Evolutionary conservation across 2,797 vertebrate species (phyloP).

Genomic region (Epinephelus coioides): DNA sequence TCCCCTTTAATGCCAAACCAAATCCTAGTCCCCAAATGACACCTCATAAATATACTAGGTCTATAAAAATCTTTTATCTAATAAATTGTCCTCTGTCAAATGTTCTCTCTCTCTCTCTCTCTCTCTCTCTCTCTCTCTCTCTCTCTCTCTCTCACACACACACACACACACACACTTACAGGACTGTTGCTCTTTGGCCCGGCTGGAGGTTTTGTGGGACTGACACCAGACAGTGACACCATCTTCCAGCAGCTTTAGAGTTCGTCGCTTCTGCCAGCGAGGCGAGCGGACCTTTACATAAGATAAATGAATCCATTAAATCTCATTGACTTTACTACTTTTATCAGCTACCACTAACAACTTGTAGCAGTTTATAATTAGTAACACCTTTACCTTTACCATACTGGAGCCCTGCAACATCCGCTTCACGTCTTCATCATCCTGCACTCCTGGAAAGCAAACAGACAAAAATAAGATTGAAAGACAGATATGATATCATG

Average conservation of each 20-base stretch:
- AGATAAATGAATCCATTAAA: background rate
- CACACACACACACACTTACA: conserved; percentile 85
- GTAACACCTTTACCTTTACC: conserved; percentile 87
- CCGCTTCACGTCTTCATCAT: conserved; percentile 90
- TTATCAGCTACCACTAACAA: background rate
- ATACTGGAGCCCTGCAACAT: conserved; percentile 92
- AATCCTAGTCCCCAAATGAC: no score
- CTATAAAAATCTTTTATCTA: no score
- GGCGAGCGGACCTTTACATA: conserved; percentile 85
- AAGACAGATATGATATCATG: background rate
- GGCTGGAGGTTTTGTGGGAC: conserved; percentile 85
- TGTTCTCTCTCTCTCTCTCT: no score
- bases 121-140: no score
- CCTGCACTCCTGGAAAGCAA: conserved; percentile 86
- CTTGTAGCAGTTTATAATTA: background rate
- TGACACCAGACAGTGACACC: conserved; percentile 92
- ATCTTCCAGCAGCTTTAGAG: conserved; percentile 91
- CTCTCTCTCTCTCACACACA: no score
- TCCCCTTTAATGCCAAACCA: no score
- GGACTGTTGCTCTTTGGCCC: conserved; percentile 86
- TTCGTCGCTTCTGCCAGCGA: conserved; percentile 88
- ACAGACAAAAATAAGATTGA: conserved; percentile 6
- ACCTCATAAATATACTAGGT: no score
- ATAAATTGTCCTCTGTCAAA: no score
- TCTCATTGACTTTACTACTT: background rate